phyloP scores from a whole-genome alignment of 2,113 vertebrate genomes.

The Cebus imitator region DNA sequence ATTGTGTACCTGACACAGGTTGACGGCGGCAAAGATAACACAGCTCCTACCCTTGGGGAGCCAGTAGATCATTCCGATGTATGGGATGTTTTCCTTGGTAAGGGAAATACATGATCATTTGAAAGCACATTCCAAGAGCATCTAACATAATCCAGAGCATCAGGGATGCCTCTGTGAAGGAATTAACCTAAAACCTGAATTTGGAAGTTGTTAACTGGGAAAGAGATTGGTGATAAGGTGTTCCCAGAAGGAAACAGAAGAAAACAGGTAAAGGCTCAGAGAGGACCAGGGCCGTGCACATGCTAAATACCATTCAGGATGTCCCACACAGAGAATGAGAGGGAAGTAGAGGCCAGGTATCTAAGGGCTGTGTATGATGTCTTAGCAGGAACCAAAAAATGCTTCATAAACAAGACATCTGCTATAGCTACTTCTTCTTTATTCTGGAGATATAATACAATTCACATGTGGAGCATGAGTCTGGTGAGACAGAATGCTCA shows the following conservation, averaged over 20 bases:
- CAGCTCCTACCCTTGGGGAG: background rate
- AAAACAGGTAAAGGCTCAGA: background rate
- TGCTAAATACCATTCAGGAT: background rate
- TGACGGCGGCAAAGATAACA: background rate
- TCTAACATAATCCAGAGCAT: background rate
- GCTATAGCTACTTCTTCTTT: background rate
- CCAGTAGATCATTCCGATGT: background rate
- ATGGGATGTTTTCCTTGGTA: background rate
- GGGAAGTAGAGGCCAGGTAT: accelerated
- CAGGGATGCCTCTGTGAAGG: background rate
- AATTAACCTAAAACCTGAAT: background rate
- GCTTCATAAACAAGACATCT: background rate
- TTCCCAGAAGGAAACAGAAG: background rate
- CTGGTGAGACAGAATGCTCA: background rate
- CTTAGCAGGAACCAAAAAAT: background rate
- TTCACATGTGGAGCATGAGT: background rate
- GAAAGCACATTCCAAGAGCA: background rate
- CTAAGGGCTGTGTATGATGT: background rate
- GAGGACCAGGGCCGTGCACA: background rate
- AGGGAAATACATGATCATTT: background rate
- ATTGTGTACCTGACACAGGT: background rate
- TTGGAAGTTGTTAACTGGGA: background rate
- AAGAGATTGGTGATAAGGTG: background rate
- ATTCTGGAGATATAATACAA: background rate
- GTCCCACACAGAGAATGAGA: background rate